Evolutionary conservation across 2,113 vertebrate genomes (phyloP).

Genomic region (Arenaria interpres): DNA sequence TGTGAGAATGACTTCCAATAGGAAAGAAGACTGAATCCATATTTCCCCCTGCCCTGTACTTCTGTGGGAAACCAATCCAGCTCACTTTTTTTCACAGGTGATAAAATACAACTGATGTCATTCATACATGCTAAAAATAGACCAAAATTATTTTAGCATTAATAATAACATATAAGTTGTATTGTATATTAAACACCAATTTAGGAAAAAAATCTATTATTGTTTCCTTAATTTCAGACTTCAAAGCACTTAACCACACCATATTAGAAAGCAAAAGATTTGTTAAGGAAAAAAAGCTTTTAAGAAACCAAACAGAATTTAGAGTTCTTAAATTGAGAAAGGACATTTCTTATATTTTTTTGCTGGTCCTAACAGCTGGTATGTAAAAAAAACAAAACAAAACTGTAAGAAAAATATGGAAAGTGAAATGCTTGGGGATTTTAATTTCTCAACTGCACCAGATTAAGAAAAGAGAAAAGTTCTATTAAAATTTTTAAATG

Average conservation of each 20-base stretch:
- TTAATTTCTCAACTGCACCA: not conserved
- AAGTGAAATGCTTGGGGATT: not conserved
- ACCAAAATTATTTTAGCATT: not conserved
- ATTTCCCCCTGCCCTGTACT: not conserved
- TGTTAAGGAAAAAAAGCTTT: not conserved
- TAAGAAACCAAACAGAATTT: not conserved
- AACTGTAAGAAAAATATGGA: not conserved
- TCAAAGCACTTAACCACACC: not conserved
- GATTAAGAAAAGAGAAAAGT: not conserved
- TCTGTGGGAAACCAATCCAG: not conserved
- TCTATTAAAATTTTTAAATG: not conserved
- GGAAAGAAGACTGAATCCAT: not conserved
- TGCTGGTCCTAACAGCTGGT: not conserved
- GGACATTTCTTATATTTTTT: not conserved
- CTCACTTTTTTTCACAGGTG: not conserved
- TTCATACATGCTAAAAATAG: not conserved
- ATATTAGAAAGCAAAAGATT: not conserved
- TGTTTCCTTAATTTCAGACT: not conserved
- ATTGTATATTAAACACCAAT: not conserved
- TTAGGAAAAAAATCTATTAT: not conserved
- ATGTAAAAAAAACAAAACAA: not conserved
- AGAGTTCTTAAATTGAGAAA: not conserved
- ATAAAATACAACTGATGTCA: not conserved
- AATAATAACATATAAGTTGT: not conserved
- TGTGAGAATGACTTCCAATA: not conserved